Conservation (phyloP, 2,797 vertebrate species). For the Momotus momota region DNA sequence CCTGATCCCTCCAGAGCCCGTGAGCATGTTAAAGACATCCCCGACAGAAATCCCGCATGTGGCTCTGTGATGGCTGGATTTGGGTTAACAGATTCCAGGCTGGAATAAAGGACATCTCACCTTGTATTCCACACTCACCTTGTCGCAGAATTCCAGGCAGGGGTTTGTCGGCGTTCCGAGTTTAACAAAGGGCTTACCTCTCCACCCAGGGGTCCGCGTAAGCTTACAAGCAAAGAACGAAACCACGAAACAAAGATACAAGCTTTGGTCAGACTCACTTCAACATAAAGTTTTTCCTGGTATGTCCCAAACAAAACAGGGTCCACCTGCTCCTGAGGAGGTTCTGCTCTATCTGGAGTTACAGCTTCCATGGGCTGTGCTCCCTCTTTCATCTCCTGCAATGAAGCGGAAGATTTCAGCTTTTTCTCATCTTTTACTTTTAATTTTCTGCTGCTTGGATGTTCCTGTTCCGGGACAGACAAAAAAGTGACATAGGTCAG, state of each 20-base stretch:
- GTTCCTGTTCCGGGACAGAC: conserved; percentile 60
- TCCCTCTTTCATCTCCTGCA: conserved; percentile 16
- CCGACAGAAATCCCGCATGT: conserved; percentile 23
- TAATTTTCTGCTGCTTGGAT: conserved; percentile 63
- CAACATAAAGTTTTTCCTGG: conserved; percentile 72
- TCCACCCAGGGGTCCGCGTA: neutral
- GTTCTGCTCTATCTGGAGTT: neutral
- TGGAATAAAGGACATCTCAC: neutral
- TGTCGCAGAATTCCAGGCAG: neutral
- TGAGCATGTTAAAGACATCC: conserved; percentile 21
- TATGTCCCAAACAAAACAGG: conserved; percentile 71
- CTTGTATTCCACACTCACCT: neutral
- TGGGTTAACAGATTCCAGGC: neutral
- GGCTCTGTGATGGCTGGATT: neutral
- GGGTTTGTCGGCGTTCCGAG: neutral
- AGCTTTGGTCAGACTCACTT: conserved; percentile 65
- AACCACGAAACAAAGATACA: neutral
- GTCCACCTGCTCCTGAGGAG: conserved; percentile 49
- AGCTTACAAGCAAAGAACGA: neutral
- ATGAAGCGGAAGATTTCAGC: neutral
- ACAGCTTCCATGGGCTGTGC: neutral
- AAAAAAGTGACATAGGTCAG: neutral
- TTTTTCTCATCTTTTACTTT: conserved; percentile 79
- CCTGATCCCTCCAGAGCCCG: conserved; percentile 26
- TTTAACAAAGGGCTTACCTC: neutral